Percentiles rank a stretch among this genome's conserved stretches.
These are phyloP conservation scores for Muscidifurax raptorellus DNA, from an alignment of 1,140 invertebrate genomes.

Conservation along the genomic window DNA sequence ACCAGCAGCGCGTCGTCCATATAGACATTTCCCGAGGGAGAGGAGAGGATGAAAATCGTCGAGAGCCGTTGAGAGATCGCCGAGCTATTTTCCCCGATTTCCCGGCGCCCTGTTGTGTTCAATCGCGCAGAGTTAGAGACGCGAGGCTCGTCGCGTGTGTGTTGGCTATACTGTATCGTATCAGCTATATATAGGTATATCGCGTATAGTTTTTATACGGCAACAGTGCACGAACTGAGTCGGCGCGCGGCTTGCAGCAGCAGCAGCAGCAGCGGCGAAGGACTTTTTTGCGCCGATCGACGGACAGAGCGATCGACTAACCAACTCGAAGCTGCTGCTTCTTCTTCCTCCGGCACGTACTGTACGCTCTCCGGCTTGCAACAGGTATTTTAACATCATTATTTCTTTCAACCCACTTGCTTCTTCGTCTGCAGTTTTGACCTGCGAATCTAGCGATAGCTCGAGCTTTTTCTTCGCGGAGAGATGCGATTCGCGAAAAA, in stretches of 20 bases:
- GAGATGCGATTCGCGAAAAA: conserved; percentile 40
- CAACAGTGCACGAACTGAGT: not conserved
- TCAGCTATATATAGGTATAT: not conserved
- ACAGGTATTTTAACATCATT: not conserved
- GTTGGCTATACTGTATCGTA: too few relatives aligned
- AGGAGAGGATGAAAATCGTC: conserved; percentile 44
- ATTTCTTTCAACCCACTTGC: not conserved
- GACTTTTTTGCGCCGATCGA: conserved; percentile 47
- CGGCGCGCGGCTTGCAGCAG: not conserved
- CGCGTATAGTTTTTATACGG: not conserved
- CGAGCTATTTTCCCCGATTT: not conserved
- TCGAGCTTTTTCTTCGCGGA: not conserved
- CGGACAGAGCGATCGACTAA: conserved; percentile 24
- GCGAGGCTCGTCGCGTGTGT: too few relatives aligned
- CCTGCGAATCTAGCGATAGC: too few relatives aligned
- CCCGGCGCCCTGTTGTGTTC: not conserved
- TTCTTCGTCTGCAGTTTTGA: not conserved
- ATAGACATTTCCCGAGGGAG: conserved; percentile 35
- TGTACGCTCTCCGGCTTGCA: not conserved
- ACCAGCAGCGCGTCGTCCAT: conserved; percentile 13
- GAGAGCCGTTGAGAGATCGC: not conserved
- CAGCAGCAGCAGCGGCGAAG: conserved; percentile 22
- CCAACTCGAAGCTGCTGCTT: not conserved
- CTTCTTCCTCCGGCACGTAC: too few relatives aligned
- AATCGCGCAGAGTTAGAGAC: too few relatives aligned